These are phyloP conservation scores for Sinosuthora webbiana DNA, from an alignment of 2,113 vertebrate genomes.

Conservation along the genomic window DNA sequence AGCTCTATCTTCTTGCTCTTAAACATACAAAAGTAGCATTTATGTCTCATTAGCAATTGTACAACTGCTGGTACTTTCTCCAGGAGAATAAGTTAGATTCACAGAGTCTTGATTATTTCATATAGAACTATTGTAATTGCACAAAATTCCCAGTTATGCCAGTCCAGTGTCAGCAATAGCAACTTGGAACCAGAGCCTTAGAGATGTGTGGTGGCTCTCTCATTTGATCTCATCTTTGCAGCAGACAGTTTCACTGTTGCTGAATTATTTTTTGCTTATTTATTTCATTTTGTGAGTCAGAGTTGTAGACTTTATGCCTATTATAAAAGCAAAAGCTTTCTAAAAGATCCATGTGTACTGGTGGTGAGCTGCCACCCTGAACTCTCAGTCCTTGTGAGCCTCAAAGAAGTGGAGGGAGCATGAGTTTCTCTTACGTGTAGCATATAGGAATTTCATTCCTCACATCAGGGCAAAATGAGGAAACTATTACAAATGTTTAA, in stretches of 20 bases:
- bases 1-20: not conserved
- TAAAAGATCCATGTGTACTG: not conserved
- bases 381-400: not conserved
- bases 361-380: not conserved
- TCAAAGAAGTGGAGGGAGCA: not conserved
- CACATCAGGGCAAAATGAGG: not conserved
- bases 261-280: not conserved
- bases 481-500: not conserved
- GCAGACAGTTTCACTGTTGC: not conserved
- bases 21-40: not conserved
- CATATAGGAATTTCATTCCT: not conserved
- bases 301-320: not conserved
- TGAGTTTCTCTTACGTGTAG: not conserved
- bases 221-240: not conserved
- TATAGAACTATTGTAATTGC: not conserved
- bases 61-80: not conserved
- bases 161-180: not conserved
- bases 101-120: not conserved
- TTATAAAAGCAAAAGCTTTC: not conserved
- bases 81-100: not conserved
- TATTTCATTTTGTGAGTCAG: not conserved
- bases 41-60: not conserved
- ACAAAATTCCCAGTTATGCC: not conserved
- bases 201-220: not conserved
- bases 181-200: not conserved